Base-by-base conservation (phyloP, 1,140 invertebrate species). In the Eriocheir sinensis region DNA sequence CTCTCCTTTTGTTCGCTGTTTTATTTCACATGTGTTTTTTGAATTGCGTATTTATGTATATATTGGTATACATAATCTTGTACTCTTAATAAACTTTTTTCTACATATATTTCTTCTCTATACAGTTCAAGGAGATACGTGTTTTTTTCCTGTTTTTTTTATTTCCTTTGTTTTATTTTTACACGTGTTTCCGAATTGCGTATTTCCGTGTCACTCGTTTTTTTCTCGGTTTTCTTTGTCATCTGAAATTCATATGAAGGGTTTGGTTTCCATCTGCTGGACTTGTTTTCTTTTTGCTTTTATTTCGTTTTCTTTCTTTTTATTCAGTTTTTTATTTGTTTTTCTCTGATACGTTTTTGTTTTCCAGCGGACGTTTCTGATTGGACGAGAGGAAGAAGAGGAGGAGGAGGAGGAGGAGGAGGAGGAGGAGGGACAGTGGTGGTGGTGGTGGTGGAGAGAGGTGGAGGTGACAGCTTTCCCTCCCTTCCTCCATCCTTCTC, bases 21-120 rank as follows among this genome's bases (percentile, higher is more conserved):
- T n/a, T n/a, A n/a, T n/a, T n/a, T n/a, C n/a, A n/a, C n/a, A n/a
- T n/a, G n/a, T n/a, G n/a, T n/a, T n/a, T n/a, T n/a, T n/a, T n/a
- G n/a, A n/a, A n/a, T n/a, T n/a, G n/a, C n/a, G n/a, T 85, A 85
- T 85, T 30, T 85, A 85, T 85, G 36, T 85, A 85, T 85, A 85
- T 85, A 85, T 85, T 30, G n/a, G 36, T 85, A 85, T 85, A 85
- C 36, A 85, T n/a, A n/a, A n/a, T n/a, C n/a, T n/a, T n/a, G n/a
- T n/a, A n/a, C n/a, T n/a, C n/a, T n/a, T n/a, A n/a, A n/a, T n/a
- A n/a, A n/a, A n/a, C n/a, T n/a, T n/a, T n/a, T n/a, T n/a, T n/a
- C n/a, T n/a, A n/a, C n/a, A n/a, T n/a, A n/a, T n/a, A n/a, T n/a
- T n/a, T n/a, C n/a, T n/a, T n/a, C n/a, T n/a, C n/a, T n/a, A n/a